These are phyloP conservation scores for Ochotona princeps DNA, from an alignment of 2,113 vertebrate species.

Conservation along the genomic window DNA sequence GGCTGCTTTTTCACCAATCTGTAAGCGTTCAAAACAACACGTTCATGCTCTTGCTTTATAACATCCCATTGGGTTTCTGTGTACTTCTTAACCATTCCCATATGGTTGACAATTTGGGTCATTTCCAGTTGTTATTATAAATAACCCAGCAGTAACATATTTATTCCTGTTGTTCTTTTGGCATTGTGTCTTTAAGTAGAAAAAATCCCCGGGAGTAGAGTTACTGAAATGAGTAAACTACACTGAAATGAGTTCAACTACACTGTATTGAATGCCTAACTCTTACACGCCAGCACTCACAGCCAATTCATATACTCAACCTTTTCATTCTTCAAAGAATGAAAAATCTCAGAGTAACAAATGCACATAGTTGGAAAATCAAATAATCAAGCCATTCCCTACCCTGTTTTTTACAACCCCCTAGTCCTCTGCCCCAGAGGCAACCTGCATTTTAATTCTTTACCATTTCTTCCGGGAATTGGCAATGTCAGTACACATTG, in stretches of 20 bases:
- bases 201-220: constrained; percentile 48
- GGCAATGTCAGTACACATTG: constrained; percentile 18
- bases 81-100: constrained; percentile 49
- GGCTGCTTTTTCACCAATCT: neutral
- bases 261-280: constrained; percentile 42
- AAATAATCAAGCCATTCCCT: constrained; percentile 2
- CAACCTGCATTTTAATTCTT: constrained; percentile 40
- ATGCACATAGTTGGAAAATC: constrained; percentile 40
- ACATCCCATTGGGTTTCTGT: constrained; percentile 18
- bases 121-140: constrained; percentile 69
- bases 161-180: constrained; percentile 63
- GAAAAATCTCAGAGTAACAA: constrained; percentile 51
- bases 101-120: constrained; percentile 56
- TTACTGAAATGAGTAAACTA: constrained; percentile 69
- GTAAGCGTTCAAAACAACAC: constrained; percentile 48
- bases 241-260: constrained; percentile 58
- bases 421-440: neutral
- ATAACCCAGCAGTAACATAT: constrained; percentile 51
- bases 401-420: neutral
- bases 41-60: constrained; percentile 8
- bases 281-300: constrained; percentile 40
- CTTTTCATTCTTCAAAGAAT: constrained; percentile 68
- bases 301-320: constrained; percentile 66
- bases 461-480: constrained; percentile 58
- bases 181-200: constrained; percentile 63